Base-by-base conservation (phyloP, 2,113 vertebrate genomes). In the Beaufortia kweichowensis region DNA sequence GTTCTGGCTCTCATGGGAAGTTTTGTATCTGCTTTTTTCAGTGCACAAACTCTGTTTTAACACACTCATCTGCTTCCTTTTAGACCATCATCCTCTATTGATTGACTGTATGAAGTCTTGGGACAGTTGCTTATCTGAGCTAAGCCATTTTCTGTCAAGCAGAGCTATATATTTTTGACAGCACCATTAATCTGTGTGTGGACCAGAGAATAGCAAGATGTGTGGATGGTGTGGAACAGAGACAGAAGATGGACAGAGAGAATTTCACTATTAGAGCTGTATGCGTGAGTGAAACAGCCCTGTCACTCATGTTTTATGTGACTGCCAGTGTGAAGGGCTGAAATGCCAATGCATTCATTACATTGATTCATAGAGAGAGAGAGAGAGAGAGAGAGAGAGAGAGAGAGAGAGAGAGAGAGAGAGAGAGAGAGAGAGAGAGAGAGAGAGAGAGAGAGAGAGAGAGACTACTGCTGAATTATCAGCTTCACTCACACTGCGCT, bases 341-440 rank as follows among this genome's bases (percentile, higher is more conserved):
- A 50, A 77, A 61, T 77, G n/a, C 50, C 64, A 61, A 31, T 23
- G 39, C 50, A 65, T 50, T 60, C n/a, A 33, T 69, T 33, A 66
- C 4, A 11, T 29, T 74, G 41, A 56, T 56, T 46, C 33, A 19
- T 4, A 50, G 3, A 48, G 8, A 12, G 41, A 10, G 12, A 12
- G 41, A 43, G 12, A 19, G 8, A 12, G 9, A 2, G 15, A 17
- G 14, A 17, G 14, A 48, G 15, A 17, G 46, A 17, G 17, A 57
- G 56, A 59, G 9, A 41, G 43, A 64, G 41, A 46, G 41, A 11
- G 12, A 56, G 53, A 56, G 7, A 14, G 10, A 46, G 11, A 46
- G 35, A 7, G 35, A 5, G 10, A 7, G 35, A 39, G 12, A 14
- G 9, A 11, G 10, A 12, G 11, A 12, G 8, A 12, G 3, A 43